Percentiles rank a stretch among this genome's conserved stretches.
phyloP scores from a whole-genome alignment of 1,140 invertebrate species.

The Heliothis subflexa region DNA sequence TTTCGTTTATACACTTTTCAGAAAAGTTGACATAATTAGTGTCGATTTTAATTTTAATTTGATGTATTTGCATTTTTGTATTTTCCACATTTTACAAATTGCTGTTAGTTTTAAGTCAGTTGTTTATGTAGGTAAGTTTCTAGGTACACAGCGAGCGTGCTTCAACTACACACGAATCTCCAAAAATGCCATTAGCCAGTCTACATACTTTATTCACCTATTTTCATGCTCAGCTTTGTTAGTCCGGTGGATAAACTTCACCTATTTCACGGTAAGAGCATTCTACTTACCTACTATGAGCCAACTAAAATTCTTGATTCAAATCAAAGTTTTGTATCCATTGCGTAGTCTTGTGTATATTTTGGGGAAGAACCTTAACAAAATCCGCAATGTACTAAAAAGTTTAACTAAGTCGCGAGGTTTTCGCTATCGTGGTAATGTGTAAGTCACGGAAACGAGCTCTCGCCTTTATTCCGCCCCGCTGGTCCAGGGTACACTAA shows the following conservation, averaged over 20 bases:
- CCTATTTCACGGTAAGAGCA: conserved; percentile 37
- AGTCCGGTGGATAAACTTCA: conserved; percentile 47
- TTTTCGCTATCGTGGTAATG: neutral
- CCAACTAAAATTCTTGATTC: neutral
- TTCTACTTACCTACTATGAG: conserved; percentile 32
- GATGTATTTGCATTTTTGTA: too few species aligned
- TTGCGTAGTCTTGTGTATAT: neutral
- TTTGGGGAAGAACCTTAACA: neutral
- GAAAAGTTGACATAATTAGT: neutral
- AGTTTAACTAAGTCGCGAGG: neutral
- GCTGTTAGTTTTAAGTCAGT: neutral
- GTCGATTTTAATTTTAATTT: too few species aligned
- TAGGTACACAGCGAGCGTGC: neutral
- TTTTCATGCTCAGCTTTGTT: conserved; percentile 56
- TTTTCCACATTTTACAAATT: too few species aligned
- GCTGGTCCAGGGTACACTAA: conserved; percentile 66
- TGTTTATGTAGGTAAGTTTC: neutral
- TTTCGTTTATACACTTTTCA: neutral
- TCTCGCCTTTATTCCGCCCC: conserved; percentile 56
- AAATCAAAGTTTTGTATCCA: neutral
- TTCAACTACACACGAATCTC: neutral
- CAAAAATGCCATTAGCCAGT: conserved; percentile 29
- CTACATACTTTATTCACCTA: conserved; percentile 31
- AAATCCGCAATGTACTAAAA: conserved; percentile 30
- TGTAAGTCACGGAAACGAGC: conserved; percentile 52